These are phyloP conservation scores for Ochotona princeps DNA, from an alignment of 2,113 vertebrate species.

Conservation along the genomic window DNA sequence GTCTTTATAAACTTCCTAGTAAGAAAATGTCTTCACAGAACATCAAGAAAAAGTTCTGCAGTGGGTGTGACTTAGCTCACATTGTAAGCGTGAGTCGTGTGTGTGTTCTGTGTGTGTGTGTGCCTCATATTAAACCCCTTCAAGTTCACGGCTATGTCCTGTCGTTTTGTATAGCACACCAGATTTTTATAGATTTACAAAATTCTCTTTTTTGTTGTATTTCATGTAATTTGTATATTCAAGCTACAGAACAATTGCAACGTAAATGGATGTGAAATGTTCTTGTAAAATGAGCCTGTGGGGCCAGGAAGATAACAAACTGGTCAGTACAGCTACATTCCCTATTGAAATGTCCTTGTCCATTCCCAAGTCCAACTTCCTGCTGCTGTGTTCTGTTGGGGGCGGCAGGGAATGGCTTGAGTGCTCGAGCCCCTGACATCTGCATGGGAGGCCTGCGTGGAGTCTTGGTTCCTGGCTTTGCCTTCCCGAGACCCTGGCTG, in stretches of 20 bases:
- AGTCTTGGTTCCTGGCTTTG: too few relatives aligned
- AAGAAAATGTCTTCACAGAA: not conserved
- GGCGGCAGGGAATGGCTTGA: too few relatives aligned
- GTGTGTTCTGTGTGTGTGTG: not conserved
- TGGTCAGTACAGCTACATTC: too few relatives aligned
- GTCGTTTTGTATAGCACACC: not conserved
- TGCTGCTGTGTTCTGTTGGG: too few relatives aligned
- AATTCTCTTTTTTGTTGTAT: not conserved
- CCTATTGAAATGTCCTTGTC: too few relatives aligned
- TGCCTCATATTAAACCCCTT: not conserved
- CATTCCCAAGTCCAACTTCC: too few relatives aligned
- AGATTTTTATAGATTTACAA: not conserved
- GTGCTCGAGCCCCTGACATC: too few relatives aligned
- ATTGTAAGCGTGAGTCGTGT: not conserved
- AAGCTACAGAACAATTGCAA: not conserved
- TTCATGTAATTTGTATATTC: not conserved
- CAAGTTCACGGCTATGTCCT: not conserved
- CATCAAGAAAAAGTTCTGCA: not conserved
- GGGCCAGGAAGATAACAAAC: too few relatives aligned
- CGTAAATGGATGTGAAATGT: not conserved
- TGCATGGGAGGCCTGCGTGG: too few relatives aligned
- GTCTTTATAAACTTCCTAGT: not conserved
- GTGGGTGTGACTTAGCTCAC: not conserved
- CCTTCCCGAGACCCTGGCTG: too few relatives aligned
- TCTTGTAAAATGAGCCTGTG: not conserved